Conservation (phyloP, 2,888 invertebrate species). For the Nomada flava region DNA sequence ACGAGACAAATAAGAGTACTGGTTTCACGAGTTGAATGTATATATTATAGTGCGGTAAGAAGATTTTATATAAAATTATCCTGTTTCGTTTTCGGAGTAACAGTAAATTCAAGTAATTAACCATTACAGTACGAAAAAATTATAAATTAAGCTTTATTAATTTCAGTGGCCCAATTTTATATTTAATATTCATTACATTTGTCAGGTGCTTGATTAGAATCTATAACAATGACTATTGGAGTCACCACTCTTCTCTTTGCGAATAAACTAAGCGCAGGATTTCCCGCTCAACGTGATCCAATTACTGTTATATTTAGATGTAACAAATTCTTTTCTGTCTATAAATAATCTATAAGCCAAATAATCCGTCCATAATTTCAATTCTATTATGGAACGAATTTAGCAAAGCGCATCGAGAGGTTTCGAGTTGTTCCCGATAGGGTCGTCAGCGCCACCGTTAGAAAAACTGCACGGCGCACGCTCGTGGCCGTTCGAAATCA, state of each 20-base stretch:
- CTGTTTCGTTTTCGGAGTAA: not conserved
- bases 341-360: not conserved
- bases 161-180: too few species aligned
- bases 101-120: not conserved
- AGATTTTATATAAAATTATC: too few species aligned
- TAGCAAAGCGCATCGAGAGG: not conserved
- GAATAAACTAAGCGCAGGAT: constrained; percentile 10
- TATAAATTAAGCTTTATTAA: too few species aligned
- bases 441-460: constrained; percentile 36
- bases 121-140: too few species aligned
- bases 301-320: too few species aligned
- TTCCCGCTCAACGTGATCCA: not conserved
- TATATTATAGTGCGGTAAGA: too few species aligned
- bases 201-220: too few species aligned
- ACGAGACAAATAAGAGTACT: constrained; percentile 34
- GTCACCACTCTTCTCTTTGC: not conserved
- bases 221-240: not conserved
- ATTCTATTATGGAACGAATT: not conserved
- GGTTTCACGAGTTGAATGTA: constrained; percentile 15
- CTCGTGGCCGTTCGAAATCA: constrained; percentile 55
- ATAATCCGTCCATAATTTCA: not conserved
- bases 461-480: constrained; percentile 52
- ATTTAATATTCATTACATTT: too few species aligned
- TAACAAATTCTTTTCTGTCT: too few species aligned
- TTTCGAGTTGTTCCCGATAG: constrained; percentile 34